A percentile compares a stretch with the other conserved stretches of the same genome.
Conservation (phyloP, 2,797 vertebrate genomes). For the Tokudaia muenninki region DNA sequence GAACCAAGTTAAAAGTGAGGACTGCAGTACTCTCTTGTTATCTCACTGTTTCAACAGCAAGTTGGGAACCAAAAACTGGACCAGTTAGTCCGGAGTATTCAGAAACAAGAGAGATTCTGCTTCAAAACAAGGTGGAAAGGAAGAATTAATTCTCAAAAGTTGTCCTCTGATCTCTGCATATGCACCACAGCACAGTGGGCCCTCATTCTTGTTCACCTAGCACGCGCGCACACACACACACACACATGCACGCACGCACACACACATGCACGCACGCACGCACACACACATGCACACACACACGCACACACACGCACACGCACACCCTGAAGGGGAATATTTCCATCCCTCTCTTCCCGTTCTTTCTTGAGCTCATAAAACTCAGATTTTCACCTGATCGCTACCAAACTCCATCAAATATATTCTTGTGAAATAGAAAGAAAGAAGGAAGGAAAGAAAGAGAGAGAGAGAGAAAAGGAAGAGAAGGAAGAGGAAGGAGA, state of each 20-base stretch:
- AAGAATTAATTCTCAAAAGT: neutral
- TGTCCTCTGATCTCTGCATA: neutral
- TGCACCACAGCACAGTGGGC: neutral
- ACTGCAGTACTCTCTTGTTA: too few species aligned
- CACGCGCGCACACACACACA: neutral
- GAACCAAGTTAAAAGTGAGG: neutral
- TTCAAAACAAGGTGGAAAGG: neutral
- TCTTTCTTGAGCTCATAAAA: neutral
- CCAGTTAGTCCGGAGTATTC: too few species aligned
- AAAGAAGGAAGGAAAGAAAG: too few species aligned
- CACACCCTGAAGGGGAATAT: neutral
- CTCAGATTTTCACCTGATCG: neutral
- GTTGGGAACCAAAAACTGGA: neutral
- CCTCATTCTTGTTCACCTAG: neutral
- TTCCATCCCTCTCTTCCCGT: neutral
- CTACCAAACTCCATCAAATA: neutral
- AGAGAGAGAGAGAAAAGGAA: too few species aligned
- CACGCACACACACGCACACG: neutral
- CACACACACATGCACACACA: neutral
- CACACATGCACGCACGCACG: too few species aligned
- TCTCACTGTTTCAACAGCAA: neutral
- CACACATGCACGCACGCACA: neutral
- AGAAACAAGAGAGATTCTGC: neutral
- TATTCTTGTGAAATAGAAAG: neutral
- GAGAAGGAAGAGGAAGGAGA: fast-evolving